A percentile compares a stretch with the other conserved stretches of the same genome.
Conservation (phyloP, 2,113 vertebrate genomes). For the Pogonocichla stellata region DNA sequence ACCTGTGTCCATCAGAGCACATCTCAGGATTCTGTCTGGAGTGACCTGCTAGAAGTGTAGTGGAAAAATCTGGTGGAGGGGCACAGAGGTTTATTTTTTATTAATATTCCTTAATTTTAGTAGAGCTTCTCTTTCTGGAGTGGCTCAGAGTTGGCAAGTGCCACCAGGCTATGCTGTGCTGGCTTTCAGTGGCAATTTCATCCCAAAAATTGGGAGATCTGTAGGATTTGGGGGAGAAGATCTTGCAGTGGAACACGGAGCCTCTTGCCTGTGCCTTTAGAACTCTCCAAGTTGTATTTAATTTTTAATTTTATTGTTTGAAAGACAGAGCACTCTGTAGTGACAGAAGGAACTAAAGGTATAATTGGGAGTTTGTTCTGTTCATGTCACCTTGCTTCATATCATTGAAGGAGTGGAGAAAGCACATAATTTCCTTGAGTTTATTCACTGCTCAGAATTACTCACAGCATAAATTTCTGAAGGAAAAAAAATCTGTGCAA, state of each 20-base stretch:
- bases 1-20: fast-evolving
- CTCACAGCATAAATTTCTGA: background rate
- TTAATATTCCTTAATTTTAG: background rate
- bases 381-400: background rate
- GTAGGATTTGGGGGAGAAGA: background rate
- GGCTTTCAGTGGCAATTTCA: background rate
- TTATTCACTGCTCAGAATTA: slow-evolving; percentile 10
- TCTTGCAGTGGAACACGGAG: background rate
- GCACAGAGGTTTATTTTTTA: background rate
- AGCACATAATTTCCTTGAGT: background rate
- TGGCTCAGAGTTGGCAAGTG: background rate
- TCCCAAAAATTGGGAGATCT: background rate
- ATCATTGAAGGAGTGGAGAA: background rate
- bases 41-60: fast-evolving
- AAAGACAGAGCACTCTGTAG: background rate
- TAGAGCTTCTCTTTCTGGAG: background rate
- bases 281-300: background rate
- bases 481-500: background rate
- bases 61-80: background rate
- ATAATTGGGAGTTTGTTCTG: background rate
- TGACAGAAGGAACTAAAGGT: background rate
- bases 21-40: background rate
- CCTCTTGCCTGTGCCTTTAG: background rate
- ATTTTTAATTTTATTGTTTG: background rate
- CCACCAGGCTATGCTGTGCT: fast-evolving